phyloP scores from a whole-genome alignment of 2,113 vertebrate species.

The Tenrec ecaudatus region DNA sequence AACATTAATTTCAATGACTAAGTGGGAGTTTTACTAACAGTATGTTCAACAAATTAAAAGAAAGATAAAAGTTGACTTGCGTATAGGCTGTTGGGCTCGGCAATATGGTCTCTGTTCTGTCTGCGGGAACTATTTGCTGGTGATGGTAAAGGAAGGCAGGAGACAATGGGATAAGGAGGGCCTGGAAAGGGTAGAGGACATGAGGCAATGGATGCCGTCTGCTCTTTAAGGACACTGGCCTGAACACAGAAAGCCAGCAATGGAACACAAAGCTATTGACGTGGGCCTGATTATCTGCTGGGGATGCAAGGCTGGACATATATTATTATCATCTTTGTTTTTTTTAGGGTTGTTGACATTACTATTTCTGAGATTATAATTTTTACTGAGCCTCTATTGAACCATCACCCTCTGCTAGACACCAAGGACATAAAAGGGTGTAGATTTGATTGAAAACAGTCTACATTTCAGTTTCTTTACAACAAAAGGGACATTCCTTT shows the following conservation, averaged over 20 bases:
- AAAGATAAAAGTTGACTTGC: not conserved
- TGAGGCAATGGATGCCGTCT: not conserved
- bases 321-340: constrained; percentile 7
- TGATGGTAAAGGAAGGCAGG: rapidly evolving
- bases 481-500: constrained; percentile 74
- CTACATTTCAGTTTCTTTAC: constrained; percentile 25
- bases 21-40: not conserved
- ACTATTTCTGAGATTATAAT: constrained; percentile 68
- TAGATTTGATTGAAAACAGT: constrained; percentile 70
- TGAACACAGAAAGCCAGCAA: not conserved
- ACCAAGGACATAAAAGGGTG: constrained; percentile 47
- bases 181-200: not conserved
- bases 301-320: not conserved
- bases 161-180: not conserved
- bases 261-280: rapidly evolving
- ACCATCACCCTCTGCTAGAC: constrained; percentile 55
- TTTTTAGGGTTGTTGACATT: constrained; percentile 58
- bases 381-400: constrained; percentile 58
- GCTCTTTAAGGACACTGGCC: not conserved
- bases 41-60: not conserved
- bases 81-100: rapidly evolving
- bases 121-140: too few relatives aligned
- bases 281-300: not conserved
- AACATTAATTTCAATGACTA: not conserved
- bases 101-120: rapidly evolving